A percentile compares a stretch with the other conserved stretches of the same genome.
phyloP scores from a whole-genome alignment of 2,888 invertebrate species.

The Tipula unca region DNA sequence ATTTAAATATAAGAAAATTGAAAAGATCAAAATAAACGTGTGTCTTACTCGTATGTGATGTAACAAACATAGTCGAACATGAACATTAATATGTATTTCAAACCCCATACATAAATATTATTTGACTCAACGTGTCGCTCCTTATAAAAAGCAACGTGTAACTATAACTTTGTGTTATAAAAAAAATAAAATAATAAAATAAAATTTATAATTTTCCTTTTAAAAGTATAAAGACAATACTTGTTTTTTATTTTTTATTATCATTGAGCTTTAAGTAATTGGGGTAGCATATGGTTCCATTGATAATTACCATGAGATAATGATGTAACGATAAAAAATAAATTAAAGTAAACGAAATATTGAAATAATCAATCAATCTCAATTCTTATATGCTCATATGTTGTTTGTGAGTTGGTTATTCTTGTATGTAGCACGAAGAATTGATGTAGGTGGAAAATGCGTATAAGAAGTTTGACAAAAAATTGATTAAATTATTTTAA shows the following conservation, averaged over 20 bases:
- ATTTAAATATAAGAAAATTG: neutral
- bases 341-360: neutral
- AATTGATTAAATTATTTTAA: too few relatives aligned
- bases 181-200: too few relatives aligned
- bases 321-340: neutral
- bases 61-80: neutral
- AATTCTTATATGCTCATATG: neutral
- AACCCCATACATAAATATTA: neutral
- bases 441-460: neutral
- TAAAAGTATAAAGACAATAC: neutral
- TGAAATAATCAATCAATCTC: neutral
- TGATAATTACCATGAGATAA: neutral
- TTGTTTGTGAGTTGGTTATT: neutral
- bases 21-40: neutral
- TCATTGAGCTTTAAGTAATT: neutral
- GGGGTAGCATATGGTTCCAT: neutral
- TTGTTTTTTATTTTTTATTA: neutral
- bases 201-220: neutral
- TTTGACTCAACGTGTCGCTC: neutral
- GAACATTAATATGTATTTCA: neutral
- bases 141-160: neutral
- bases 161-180: neutral
- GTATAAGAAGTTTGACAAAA: neutral
- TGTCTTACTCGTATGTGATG: neutral
- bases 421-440: neutral